Evolutionary conservation across 2,888 invertebrate genomes (phyloP), one percentile per base, ranked within the genome.

Genomic region (Leucophora obtusa): DNA sequence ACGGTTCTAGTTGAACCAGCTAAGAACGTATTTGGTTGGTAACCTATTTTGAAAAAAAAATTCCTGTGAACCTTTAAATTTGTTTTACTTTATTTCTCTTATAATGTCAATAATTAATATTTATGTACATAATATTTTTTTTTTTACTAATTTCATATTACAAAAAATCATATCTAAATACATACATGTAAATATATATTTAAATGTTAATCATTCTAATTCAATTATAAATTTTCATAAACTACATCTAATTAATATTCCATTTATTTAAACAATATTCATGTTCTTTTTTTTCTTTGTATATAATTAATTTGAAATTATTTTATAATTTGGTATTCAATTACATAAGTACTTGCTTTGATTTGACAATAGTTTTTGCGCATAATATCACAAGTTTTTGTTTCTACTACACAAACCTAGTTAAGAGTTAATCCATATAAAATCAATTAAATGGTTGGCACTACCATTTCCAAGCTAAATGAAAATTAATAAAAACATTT

Each of bases 121-220:
- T 47, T n/a, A 47, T 47, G n/a, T 47, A n/a, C 43, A 38, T 38
- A 35, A 5, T 10, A 47, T 47, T n/a, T 47, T 47, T 47, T 47
- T n/a, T n/a, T 47, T 47, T 47, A 47, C 43, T 47, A 47, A 47
- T 47, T 47, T 47, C n/a, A 47, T 47, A 47, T 47, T 47, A 47
- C n/a, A n/a, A 47, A 47, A n/a, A 4, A n/a, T 47, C n/a, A 47
- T 47, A 11, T 47, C n/a, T 14, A 47, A 7, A 47, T 2, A 47
- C 6, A n/a, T n/a, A 47, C n/a, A 47, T 14, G 14, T 38, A n/a
- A 47, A 47, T 47, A 47, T 47, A 47, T n/a, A 5, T 47, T 47
- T 47, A 14, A 47, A 47, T 47, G 43, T 47, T n/a, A 47, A 47
- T 47, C n/a, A 47, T n/a, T 47, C n/a, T 7, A 38, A 47, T 47